Evolutionary conservation across 1,140 invertebrate species (phyloP), one percentile per base, ranked within the genome.

Genomic region (Hermetia illucens): DNA sequence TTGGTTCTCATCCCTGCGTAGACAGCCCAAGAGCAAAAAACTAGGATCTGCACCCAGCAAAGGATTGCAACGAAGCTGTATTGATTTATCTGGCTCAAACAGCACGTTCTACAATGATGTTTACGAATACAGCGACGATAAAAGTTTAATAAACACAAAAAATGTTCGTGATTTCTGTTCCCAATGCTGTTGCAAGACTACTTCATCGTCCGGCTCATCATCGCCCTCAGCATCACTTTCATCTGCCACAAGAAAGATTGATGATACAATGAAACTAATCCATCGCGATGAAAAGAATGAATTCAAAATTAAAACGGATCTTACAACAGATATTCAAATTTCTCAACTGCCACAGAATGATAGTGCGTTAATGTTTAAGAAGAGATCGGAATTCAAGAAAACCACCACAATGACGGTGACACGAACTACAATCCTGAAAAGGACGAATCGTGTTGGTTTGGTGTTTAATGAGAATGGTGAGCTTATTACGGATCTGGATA

Each of bases 1-100:
- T 50, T 84, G 80, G 80, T 82, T 82, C 57, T 77, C 74, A 36
- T 82, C 79, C 36, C 52, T 84, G 47, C 71, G 77, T 34, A 69
- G 78, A 21, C 66, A 68, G 43, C 68, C 66, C 33, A 74, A 71
- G 46, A 63, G 53, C 38, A 64, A 65, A 44, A 68, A 62, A 44
- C 15, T 27, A 5, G 27, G 30, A 35, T 38, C 41, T 15, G 40
- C 21, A 5, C 46, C 44, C 17, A 52, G 42, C 21, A 58, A 61
- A 37, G 58, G 62, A 35, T 53, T 58, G 39, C 58, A 61, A 40
- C 42, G 50, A 29, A 61, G 58, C 31, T 61, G 58, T 41, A 46
- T 60, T 19, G 57, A 61, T 43, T 49, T 61, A 3, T 47, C 50
- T 35, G 36, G 39, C 2, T 17, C 36, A 10, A 22, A 27, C 17